Evolutionary conservation across 2,113 vertebrate genomes (phyloP).

Genomic region (Podarcis cretensis): DNA sequence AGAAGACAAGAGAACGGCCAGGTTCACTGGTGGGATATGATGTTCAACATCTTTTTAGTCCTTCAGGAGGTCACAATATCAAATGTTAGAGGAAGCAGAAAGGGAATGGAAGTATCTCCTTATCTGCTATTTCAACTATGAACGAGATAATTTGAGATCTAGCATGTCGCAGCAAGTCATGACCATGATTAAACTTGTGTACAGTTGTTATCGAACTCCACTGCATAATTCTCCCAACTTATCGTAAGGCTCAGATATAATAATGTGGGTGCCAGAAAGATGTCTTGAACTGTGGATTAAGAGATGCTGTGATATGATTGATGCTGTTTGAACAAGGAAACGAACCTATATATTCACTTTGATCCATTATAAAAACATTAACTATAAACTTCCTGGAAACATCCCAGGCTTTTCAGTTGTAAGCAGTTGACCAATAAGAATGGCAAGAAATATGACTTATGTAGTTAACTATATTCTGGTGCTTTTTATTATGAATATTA

Average conservation of each 20-base stretch:
- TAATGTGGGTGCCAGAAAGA: slow-evolving; percentile 19
- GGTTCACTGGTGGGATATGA: neutral
- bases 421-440: slow-evolving; percentile 4
- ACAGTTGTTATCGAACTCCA: slow-evolving; percentile 14
- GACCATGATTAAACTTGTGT: slow-evolving; percentile 28
- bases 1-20: neutral
- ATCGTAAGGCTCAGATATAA: slow-evolving; percentile 38
- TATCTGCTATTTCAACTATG: neutral
- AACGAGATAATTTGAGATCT: slow-evolving; percentile 7
- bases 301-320: neutral
- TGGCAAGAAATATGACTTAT: slow-evolving; percentile 24
- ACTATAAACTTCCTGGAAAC: slow-evolving; percentile 19
- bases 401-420: slow-evolving; percentile 28
- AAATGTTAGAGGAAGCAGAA: neutral
- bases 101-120: neutral
- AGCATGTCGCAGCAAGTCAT: slow-evolving; percentile 29
- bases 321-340: slow-evolving; percentile 55
- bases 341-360: neutral
- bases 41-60: neutral
- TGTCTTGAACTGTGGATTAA: neutral
- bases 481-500: neutral
- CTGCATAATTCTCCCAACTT: slow-evolving; percentile 57
- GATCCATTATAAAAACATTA: slow-evolving; percentile 48
- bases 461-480: neutral
- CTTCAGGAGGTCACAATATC: slow-evolving; percentile 30